Percentiles rank a stretch among this genome's conserved stretches.
phyloP scores from a whole-genome alignment of 1,140 invertebrate genomes.

The Euwallacea similis region DNA sequence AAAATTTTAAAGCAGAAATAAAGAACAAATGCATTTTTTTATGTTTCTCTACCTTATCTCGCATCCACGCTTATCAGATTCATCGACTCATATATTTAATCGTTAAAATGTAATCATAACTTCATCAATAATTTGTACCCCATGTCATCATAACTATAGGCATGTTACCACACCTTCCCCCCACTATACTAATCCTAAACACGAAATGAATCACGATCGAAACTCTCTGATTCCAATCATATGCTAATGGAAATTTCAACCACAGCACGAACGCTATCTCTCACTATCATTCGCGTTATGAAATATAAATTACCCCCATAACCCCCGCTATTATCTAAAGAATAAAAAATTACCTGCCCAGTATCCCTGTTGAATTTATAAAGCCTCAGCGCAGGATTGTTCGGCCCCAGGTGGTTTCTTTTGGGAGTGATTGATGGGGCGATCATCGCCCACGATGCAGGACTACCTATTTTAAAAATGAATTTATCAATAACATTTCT shows the following conservation, averaged over 20 bases:
- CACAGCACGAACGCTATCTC: background rate
- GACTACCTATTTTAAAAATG: slow-evolving; percentile 60
- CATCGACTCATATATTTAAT: no score
- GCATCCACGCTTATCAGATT: no score
- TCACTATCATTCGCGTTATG: background rate
- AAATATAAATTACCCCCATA: background rate
- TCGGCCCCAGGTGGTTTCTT: slow-evolving; percentile 69
- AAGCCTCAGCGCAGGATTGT: slow-evolving; percentile 86
- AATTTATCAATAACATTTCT: background rate
- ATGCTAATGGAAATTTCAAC: background rate
- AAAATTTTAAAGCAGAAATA: no score
- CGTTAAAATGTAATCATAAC: no score
- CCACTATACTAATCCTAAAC: no score
- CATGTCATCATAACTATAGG: no score
- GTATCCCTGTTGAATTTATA: slow-evolving; percentile 85
- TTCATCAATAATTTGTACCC: no score
- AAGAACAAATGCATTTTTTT: no score
- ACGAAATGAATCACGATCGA: no score
- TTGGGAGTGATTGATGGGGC: slow-evolving; percentile 84
- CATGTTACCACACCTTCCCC: no score
- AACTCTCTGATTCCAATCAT: background rate
- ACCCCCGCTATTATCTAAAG: background rate
- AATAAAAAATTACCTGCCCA: slow-evolving; percentile 65
- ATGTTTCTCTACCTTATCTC: no score
- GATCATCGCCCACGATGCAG: slow-evolving; percentile 82